Evolutionary conservation across 1,140 invertebrate species (phyloP), one percentile per base, ranked within the genome.

Genomic region (Tetraneura akinire): DNA sequence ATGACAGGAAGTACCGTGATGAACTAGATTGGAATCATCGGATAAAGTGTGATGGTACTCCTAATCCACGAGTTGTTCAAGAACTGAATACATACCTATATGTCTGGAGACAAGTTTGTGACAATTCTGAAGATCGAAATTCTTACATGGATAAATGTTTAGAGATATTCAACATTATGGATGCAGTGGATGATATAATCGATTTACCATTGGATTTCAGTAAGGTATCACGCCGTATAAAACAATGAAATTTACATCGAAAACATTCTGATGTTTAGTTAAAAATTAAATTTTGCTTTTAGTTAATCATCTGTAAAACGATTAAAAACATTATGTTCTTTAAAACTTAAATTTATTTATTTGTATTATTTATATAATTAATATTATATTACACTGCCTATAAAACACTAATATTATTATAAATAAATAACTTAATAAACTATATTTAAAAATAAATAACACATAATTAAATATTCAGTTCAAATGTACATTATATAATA

Each of bases 41-140:
- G 81, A 86, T 91, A 84, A 87, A 87, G 11, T 91, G 90, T 82
- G 89, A 90, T 70, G 88, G 89, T 29, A 84, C 91, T n/a, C 91
- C 91, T 0, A 88, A 90, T 84, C 88, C 90, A 0, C 85, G 84
- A 4, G 86, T 86, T 81, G 84, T 88, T 14, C 85, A 87, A 9
- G 87, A 90, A 73, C 86, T 91, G 83, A 89, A 90, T 76, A 90
- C 88, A 1, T 91, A 90, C 80, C 84, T 91, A 9, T 90, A 89
- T 82, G 84, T 90, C 11, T 90, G 90, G 90, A 85, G 55, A 62
- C 47, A 87, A 37, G 82, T n/a, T n/a, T n/a, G n/a, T 87, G 70
- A 87, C 53, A 37, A 88, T 5, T 84, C 87, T 3, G 80, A 84
- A 9, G 85, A 86, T 16, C 86, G 89, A 74, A 83, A 86, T 23